phyloP scores from a whole-genome alignment of 2,797 vertebrate species.

The Nannoperca australis region DNA sequence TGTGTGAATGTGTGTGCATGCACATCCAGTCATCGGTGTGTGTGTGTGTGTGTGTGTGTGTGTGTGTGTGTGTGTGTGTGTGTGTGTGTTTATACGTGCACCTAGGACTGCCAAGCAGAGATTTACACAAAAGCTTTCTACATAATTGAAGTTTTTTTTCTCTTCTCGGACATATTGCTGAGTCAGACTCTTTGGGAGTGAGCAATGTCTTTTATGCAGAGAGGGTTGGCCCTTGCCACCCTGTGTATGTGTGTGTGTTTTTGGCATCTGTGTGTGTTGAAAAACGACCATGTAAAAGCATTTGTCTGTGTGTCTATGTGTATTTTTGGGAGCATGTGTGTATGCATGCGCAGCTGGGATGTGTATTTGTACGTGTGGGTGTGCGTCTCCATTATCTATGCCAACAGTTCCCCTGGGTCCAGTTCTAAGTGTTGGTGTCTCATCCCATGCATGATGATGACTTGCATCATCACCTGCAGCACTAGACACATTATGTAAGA shows the following conservation, averaged over 20 bases:
- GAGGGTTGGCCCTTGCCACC: slow-evolving; percentile 29
- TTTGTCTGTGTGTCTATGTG: background rate
- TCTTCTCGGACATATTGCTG: slow-evolving; percentile 77
- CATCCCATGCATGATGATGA: slow-evolving; percentile 67
- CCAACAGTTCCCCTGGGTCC: slow-evolving; percentile 56
- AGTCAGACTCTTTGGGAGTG: slow-evolving; percentile 75
- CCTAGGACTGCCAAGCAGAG: slow-evolving; percentile 71
- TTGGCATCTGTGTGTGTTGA: background rate
- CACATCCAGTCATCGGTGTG: slow-evolving; percentile 23
- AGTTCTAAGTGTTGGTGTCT: slow-evolving; percentile 53
- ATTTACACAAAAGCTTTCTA: slow-evolving; percentile 86
- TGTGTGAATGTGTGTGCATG: background rate
- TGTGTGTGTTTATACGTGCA: background rate
- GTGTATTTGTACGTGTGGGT: background rate
- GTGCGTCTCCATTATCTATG: slow-evolving; percentile 49
- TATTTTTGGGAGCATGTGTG: background rate
- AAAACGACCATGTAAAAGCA: slow-evolving; percentile 13
- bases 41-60: slow-evolving; percentile 6
- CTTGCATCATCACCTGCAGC: slow-evolving; percentile 77
- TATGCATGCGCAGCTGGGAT: background rate
- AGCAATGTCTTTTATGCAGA: slow-evolving; percentile 66
- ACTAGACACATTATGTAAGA: slow-evolving; percentile 67
- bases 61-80: slow-evolving; percentile 18
- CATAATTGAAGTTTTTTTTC: slow-evolving; percentile 82
- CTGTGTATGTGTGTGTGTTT: slow-evolving; percentile 26